Conservation (phyloP, 1,140 invertebrate genomes). For the Caenorhabditis elegans region DNA sequence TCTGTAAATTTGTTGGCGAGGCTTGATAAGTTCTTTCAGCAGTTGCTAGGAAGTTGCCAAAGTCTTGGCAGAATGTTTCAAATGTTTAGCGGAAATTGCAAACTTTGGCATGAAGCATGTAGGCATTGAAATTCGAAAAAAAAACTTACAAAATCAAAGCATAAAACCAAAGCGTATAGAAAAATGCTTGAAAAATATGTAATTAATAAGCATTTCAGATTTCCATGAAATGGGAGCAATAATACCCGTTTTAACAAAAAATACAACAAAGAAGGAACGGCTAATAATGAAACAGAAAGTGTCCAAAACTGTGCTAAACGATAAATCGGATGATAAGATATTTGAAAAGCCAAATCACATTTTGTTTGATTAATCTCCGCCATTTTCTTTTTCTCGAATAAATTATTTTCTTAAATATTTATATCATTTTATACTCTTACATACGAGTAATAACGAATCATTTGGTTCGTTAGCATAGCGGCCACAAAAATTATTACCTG, state of each 20-base stretch:
- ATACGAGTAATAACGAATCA: too few species aligned
- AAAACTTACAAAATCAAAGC: not conserved
- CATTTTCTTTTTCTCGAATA: not conserved
- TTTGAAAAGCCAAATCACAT: not conserved
- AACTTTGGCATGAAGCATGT: too few species aligned
- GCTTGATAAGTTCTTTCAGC: too few species aligned
- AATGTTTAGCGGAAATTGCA: too few species aligned
- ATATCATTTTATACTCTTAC: too few species aligned
- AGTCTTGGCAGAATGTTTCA: too few species aligned
- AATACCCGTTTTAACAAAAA: not conserved
- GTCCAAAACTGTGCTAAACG: not conserved
- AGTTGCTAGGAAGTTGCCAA: too few species aligned
- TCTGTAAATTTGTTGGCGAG: too few species aligned
- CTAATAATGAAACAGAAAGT: not conserved
- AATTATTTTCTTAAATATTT: too few species aligned
- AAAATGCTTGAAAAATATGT: not conserved
- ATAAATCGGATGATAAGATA: not conserved
- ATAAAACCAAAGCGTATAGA: not conserved
- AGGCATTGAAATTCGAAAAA: not conserved
- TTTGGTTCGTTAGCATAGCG: too few species aligned
- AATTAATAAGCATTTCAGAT: not conserved
- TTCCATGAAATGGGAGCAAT: not conserved
- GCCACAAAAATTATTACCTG: too few species aligned
- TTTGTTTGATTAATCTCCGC: not conserved
- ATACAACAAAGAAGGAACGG: not conserved